A percentile compares a stretch with the other conserved stretches of the same genome.
Evolutionary conservation across 2,797 vertebrate genomes (phyloP).

Genomic region (Amblyopsis hoosieri): DNA sequence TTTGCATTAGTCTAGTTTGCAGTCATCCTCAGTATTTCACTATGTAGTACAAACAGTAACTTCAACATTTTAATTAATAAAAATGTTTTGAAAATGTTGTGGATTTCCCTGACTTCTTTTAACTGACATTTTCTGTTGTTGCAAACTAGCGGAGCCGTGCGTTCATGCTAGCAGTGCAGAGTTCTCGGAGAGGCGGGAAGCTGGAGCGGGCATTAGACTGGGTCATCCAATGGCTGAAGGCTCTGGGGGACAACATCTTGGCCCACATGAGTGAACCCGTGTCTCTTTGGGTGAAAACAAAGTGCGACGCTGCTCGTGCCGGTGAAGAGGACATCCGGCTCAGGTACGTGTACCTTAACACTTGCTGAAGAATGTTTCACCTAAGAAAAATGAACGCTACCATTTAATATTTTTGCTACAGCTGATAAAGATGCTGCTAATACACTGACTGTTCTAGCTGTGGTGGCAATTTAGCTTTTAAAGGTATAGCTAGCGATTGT

Average conservation of each 20-base stretch:
- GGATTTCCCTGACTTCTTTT: not conserved
- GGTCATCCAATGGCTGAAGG: conserved; percentile 83
- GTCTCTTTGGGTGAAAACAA: conserved; percentile 86
- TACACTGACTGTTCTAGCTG: too few relatives aligned
- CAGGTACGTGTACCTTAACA: conserved; percentile 66
- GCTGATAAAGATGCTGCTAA: too few relatives aligned
- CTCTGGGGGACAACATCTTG: conserved; percentile 60
- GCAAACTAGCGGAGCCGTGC: conserved; percentile 80
- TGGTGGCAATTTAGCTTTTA: too few relatives aligned
- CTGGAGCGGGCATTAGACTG: conserved; percentile 78
- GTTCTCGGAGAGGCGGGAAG: conserved; percentile 77
- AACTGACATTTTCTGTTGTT: not conserved
- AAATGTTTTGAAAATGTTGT: too few relatives aligned
- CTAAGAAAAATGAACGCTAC: too few relatives aligned
- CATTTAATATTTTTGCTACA: too few relatives aligned
- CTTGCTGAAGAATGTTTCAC: not conserved
- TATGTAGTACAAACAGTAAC: too few relatives aligned
- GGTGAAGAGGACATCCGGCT: conserved; percentile 81
- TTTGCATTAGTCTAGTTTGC: too few relatives aligned
- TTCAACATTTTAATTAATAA: too few relatives aligned
- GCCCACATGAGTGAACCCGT: conserved; percentile 82
- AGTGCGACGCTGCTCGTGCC: conserved; percentile 79
- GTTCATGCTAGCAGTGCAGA: conserved; percentile 87
- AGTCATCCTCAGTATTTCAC: too few relatives aligned
- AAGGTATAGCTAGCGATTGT: too few relatives aligned